Percentiles rank a stretch among this genome's conserved stretches.
Conservation (phyloP, 2,888 invertebrate genomes). For the Fragum fragum region DNA sequence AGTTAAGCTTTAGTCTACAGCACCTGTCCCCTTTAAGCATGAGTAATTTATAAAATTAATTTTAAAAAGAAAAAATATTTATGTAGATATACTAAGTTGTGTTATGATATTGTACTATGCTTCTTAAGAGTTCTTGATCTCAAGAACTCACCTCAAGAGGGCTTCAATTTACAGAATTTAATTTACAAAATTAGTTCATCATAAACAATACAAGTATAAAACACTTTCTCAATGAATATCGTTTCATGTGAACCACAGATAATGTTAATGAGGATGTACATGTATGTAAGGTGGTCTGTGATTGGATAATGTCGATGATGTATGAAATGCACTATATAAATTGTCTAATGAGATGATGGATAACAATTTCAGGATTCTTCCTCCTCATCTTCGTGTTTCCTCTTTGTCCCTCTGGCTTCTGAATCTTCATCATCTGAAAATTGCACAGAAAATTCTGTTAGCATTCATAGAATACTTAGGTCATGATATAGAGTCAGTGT, state of each 20-base stretch:
- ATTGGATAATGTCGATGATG: slow-evolving; percentile 62
- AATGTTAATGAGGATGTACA: slow-evolving; percentile 15
- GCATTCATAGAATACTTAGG: too few relatives aligned
- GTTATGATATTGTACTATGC: neutral
- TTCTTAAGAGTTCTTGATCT: neutral
- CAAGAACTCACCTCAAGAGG: too few relatives aligned
- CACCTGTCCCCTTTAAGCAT: too few relatives aligned
- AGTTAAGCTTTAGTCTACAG: too few relatives aligned
- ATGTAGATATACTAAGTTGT: neutral
- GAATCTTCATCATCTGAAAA: slow-evolving; percentile 61
- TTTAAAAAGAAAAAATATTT: too few relatives aligned
- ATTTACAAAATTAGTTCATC: neutral
- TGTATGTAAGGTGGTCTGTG: slow-evolving; percentile 57
- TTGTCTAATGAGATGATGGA: slow-evolving; percentile 65
- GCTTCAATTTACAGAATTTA: too few relatives aligned
- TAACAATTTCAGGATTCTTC: slow-evolving; percentile 68
- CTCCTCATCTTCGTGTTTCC: slow-evolving; percentile 76
- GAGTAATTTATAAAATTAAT: too few relatives aligned
- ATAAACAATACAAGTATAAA: neutral
- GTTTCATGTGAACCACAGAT: neutral
- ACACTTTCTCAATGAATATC: neutral
- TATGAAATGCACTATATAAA: slow-evolving; percentile 45
- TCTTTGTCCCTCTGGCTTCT: slow-evolving; percentile 76
- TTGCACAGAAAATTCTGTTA: too few relatives aligned
- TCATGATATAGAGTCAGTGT: too few relatives aligned